Conservation (phyloP, 1,140 invertebrate genomes). For the Philaenus spumarius region DNA sequence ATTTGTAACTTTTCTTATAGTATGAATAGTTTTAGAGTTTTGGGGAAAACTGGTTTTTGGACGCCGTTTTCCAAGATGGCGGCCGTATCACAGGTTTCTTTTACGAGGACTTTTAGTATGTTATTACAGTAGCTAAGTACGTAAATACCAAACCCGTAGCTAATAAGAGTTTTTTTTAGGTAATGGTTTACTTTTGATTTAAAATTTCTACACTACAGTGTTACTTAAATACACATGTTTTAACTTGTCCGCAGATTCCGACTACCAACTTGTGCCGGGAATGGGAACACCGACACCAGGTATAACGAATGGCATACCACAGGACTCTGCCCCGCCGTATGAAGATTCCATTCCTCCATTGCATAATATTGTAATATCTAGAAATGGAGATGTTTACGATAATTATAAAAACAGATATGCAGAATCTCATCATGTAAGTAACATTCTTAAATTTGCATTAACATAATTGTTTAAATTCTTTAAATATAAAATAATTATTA, state of each 20-base stretch:
- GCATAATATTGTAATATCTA: constrained; percentile 20
- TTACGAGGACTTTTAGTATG: too few relatives aligned
- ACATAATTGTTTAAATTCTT: too few relatives aligned
- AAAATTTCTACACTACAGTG: too few relatives aligned
- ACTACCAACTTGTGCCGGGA: constrained; percentile 47
- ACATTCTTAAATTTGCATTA: not conserved
- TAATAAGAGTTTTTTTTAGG: too few relatives aligned
- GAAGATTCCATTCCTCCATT: constrained; percentile 24
- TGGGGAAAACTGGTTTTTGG: too few relatives aligned
- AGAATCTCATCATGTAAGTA: constrained; percentile 11
- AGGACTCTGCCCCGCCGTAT: constrained; percentile 39
- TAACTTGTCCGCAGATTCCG: constrained; percentile 46
- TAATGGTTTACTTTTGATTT: not conserved
- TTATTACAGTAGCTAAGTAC: too few relatives aligned
- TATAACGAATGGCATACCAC: constrained; percentile 33
- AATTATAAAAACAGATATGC: constrained; percentile 28
- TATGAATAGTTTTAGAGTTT: too few relatives aligned
- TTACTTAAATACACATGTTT: not conserved
- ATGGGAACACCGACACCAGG: constrained; percentile 5
- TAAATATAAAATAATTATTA: too few relatives aligned
- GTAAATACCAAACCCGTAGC: too few relatives aligned
- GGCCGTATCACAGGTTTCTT: too few relatives aligned
- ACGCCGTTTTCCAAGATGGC: too few relatives aligned
- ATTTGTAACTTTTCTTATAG: too few relatives aligned
- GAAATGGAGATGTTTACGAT: constrained; percentile 32